Evolutionary conservation across 1,140 invertebrate species (phyloP).

Genomic region (Octopus sinensis): DNA sequence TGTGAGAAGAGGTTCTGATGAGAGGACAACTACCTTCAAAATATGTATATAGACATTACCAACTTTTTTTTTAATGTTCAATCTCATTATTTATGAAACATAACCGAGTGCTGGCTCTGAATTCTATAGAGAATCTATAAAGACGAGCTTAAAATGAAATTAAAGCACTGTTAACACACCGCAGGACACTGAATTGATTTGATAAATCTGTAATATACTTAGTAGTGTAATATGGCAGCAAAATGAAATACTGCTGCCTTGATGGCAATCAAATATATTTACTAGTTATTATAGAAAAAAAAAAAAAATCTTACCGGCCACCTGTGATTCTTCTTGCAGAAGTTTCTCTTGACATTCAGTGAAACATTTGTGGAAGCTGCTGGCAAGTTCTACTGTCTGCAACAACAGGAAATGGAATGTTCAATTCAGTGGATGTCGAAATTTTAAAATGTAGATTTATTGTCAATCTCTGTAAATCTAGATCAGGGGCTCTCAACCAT

Average conservation of each 20-base stretch:
- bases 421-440: background rate
- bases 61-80: no score
- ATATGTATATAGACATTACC: no score
- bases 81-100: no score
- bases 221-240: background rate
- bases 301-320: no score
- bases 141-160: background rate
- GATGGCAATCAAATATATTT: background rate
- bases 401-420: background rate
- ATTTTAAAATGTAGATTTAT: background rate
- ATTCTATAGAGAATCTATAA: no score
- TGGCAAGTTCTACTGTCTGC: background rate
- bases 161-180: background rate
- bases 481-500: background rate
- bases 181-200: background rate
- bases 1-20: no score
- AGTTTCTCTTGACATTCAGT: background rate
- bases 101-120: no score
- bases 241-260: background rate
- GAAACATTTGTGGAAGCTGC: background rate
- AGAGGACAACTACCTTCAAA: no score
- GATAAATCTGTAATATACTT: background rate
- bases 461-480: background rate
- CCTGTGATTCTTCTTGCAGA: background rate
- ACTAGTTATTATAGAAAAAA: background rate